Conservation (phyloP, 2,888 invertebrate species). For the Diadromus collaris region DNA sequence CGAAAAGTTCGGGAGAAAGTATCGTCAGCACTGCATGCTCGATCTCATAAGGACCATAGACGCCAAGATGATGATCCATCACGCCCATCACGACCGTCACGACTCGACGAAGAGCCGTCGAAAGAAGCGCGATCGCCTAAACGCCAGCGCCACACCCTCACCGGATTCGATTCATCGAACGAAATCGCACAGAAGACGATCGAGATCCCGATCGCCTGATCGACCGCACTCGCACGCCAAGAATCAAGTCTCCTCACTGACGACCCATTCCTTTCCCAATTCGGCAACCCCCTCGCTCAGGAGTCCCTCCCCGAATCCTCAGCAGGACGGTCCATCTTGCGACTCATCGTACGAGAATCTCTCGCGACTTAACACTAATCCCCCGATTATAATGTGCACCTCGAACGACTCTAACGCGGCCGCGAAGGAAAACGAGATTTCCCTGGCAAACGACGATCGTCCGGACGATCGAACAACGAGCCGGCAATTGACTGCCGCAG, state of each 20-base stretch:
- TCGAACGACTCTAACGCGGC: not conserved
- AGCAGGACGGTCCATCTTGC: slow-evolving; percentile 20
- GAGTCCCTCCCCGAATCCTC: slow-evolving; percentile 23
- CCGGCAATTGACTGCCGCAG: slow-evolving; percentile 35
- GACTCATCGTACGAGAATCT: slow-evolving; percentile 48
- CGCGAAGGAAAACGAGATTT: slow-evolving; percentile 16
- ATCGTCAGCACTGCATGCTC: slow-evolving; percentile 71
- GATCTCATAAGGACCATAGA: slow-evolving; percentile 77
- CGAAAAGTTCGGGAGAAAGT: slow-evolving; percentile 66
- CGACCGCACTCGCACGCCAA: slow-evolving; percentile 52
- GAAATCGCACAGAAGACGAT: slow-evolving; percentile 58
- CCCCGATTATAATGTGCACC: not conserved
- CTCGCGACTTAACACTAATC: slow-evolving; percentile 21
- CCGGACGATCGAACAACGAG: not conserved
- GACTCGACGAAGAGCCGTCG: slow-evolving; percentile 64
- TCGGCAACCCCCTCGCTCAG: slow-evolving; percentile 5
- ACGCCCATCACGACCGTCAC: slow-evolving; percentile 61
- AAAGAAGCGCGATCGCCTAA: slow-evolving; percentile 59
- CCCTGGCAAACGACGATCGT: not conserved
- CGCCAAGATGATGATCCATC: slow-evolving; percentile 73
- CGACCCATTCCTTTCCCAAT: slow-evolving; percentile 53
- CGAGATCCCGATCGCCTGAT: slow-evolving; percentile 70
- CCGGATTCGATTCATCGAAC: slow-evolving; percentile 66
- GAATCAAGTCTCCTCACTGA: slow-evolving; percentile 42
- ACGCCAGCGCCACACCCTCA: slow-evolving; percentile 66